phyloP scores from a whole-genome alignment of 2,888 invertebrate species.

The Pediacus dermestoides region DNA sequence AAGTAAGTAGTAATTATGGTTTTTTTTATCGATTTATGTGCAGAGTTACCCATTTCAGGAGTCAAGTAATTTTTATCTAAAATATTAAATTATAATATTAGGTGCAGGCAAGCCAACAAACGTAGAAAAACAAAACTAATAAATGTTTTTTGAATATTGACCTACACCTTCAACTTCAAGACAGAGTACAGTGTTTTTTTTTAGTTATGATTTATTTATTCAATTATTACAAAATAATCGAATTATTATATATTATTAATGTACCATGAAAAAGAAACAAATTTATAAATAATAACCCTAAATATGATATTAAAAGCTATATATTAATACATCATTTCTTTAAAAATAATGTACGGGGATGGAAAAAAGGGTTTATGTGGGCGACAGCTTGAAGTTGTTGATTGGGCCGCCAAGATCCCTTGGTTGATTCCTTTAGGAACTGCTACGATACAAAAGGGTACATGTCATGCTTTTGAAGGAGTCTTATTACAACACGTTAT shows the following conservation, averaged over 20 bases:
- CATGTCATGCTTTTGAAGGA: conserved; percentile 39
- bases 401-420: conserved; percentile 36
- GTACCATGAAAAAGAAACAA: conserved; percentile 36
- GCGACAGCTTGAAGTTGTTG: conserved; percentile 33
- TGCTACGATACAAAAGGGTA: conserved; percentile 43
- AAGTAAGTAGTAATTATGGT: too few relatives aligned
- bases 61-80: too few relatives aligned
- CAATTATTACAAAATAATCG: conserved; percentile 45
- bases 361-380: conserved; percentile 36
- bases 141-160: conserved; percentile 30
- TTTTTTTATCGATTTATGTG: too few relatives aligned
- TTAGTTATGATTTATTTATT: conserved; percentile 36
- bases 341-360: conserved; percentile 38
- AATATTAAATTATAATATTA: too few relatives aligned
- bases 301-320: conserved; percentile 35
- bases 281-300: conserved; percentile 42
- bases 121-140: conserved; percentile 7
- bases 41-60: too few relatives aligned
- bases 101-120: conserved; percentile 3
- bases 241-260: conserved; percentile 32
- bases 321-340: conserved; percentile 37
- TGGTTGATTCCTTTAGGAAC: conserved; percentile 42
- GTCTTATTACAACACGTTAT: conserved; percentile 10
- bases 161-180: too few relatives aligned
- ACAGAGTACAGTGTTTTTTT: too few relatives aligned